Evolutionary conservation across 2,113 vertebrate species (phyloP).

Genomic region (Chaetorhynchus papuensis): DNA sequence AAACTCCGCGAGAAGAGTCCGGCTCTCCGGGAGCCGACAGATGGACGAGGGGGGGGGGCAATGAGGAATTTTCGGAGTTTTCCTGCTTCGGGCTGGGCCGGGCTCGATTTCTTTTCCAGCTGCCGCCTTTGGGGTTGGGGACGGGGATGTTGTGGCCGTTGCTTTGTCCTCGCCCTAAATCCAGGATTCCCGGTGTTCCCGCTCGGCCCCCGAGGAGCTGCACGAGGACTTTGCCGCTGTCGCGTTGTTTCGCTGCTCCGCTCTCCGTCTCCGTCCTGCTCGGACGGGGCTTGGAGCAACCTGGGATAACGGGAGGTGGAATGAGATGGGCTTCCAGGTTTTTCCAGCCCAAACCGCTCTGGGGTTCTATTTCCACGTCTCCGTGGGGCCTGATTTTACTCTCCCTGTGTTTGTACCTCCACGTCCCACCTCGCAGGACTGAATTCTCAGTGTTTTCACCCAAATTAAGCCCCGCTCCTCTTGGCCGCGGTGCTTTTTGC

Average conservation of each 20-base stretch:
- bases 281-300: fast-evolving
- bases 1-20: background rate
- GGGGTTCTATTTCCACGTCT: background rate
- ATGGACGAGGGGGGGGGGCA: background rate
- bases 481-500: fast-evolving
- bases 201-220: fast-evolving
- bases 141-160: background rate
- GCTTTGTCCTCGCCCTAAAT: background rate
- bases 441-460: background rate
- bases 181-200: background rate
- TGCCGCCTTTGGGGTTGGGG: background rate
- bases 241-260: fast-evolving
- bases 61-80: background rate
- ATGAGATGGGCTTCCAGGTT: fast-evolving
- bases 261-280: fast-evolving
- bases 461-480: background rate
- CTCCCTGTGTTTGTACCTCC: background rate
- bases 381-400: background rate
- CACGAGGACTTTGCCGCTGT: background rate
- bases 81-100: fast-evolving
- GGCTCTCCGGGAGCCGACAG: fast-evolving
- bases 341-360: background rate
- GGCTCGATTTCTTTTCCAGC: background rate
- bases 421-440: fast-evolving
- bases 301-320: background rate